Evolutionary conservation across 2,797 vertebrate species (phyloP).

Genomic region (Cygnus olor): DNA sequence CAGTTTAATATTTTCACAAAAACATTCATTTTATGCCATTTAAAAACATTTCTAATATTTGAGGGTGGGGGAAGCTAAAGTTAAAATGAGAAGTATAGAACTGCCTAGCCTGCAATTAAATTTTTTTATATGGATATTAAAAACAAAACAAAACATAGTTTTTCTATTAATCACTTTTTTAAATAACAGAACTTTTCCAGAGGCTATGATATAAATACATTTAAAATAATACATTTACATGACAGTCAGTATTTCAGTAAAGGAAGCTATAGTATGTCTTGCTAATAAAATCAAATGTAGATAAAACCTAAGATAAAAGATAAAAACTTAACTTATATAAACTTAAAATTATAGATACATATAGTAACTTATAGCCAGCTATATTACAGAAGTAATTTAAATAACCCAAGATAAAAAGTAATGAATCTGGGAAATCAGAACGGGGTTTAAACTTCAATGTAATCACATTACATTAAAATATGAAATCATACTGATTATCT

Average conservation of each 20-base stretch:
- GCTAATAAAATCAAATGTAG: background rate
- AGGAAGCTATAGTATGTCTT: background rate
- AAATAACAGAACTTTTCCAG: background rate
- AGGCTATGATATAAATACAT: background rate
- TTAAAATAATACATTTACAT: background rate
- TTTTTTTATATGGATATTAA: background rate
- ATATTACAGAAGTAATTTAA: background rate
- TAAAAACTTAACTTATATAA: background rate
- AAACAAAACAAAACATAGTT: background rate
- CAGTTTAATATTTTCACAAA: background rate
- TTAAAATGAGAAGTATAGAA: background rate
- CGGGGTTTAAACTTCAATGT: background rate
- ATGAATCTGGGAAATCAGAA: background rate
- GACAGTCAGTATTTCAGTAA: background rate
- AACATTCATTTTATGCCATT: background rate
- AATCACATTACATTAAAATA: conserved; percentile 32
- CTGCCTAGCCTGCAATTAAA: background rate
- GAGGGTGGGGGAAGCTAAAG: fast-evolving
- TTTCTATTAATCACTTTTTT: background rate
- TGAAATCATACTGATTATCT: conserved; percentile 41
- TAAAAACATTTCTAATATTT: background rate
- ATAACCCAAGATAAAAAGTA: background rate
- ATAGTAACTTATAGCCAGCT: background rate
- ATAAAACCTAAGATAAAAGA: too few species aligned
- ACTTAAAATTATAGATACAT: background rate